Evolutionary conservation across 2,888 invertebrate genomes (phyloP).

Genomic region (Meteorus cinctellus): DNA sequence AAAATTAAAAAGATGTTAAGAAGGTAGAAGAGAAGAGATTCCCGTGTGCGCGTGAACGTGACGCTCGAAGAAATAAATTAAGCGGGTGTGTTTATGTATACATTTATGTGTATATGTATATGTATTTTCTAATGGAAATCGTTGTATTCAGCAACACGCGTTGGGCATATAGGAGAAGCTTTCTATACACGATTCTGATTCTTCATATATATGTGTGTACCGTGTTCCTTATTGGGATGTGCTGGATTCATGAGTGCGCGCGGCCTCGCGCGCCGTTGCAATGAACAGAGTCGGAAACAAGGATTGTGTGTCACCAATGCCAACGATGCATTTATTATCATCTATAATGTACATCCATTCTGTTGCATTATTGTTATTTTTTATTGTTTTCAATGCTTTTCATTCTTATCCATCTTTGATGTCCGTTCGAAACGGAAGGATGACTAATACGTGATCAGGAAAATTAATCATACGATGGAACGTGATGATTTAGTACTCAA

Average conservation of each 20-base stretch:
- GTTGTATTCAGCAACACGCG: slow-evolving; percentile 47
- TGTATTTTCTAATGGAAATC: slow-evolving; percentile 66
- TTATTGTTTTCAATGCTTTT: not conserved
- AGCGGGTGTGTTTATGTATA: slow-evolving; percentile 24
- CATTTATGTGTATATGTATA: not conserved
- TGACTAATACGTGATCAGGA: not conserved
- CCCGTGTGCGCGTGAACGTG: slow-evolving; percentile 38
- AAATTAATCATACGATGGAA: slow-evolving; percentile 6
- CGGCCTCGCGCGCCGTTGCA: not conserved
- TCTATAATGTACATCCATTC: slow-evolving; percentile 4
- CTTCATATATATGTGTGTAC: slow-evolving; percentile 7
- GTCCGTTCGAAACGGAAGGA: slow-evolving; percentile 6
- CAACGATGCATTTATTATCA: slow-evolving; percentile 10
- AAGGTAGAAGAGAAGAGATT: slow-evolving; percentile 22
- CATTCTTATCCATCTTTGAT: slow-evolving; percentile 3
- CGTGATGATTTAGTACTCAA: slow-evolving; percentile 17
- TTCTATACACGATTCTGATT: slow-evolving; percentile 32
- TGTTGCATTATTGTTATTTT: not conserved
- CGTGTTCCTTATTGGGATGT: slow-evolving; percentile 19
- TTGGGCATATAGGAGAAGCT: slow-evolving; percentile 48
- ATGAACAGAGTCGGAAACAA: slow-evolving; percentile 33
- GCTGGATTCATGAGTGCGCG: slow-evolving; percentile 7
- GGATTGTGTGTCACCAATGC: slow-evolving; percentile 41
- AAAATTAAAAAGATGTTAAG: not conserved
- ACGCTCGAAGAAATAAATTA: slow-evolving; percentile 44